These are phyloP conservation scores for Sinocyclocheilus maitianheensis DNA, from an alignment of 2,113 vertebrate species.

Conservation along the genomic window DNA sequence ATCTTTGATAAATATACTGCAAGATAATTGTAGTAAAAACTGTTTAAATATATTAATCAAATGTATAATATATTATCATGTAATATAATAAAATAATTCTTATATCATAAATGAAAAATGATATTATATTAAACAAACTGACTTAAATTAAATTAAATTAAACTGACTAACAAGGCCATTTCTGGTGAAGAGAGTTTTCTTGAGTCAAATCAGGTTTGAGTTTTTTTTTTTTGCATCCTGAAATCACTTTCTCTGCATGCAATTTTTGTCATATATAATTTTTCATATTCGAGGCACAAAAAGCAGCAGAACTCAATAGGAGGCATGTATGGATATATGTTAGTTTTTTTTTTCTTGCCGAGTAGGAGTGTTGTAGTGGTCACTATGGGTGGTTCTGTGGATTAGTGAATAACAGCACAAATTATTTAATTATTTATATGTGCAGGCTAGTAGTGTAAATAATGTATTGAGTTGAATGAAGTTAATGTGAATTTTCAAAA, in stretches of 20 bases:
- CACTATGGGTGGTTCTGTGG: slow-evolving; percentile 7
- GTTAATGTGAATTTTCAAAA: slow-evolving; percentile 8
- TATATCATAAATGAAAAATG: no score
- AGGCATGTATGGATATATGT: background rate
- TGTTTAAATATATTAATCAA: no score
- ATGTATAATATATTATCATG: no score
- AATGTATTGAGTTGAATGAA: slow-evolving; percentile 42
- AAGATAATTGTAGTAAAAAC: background rate
- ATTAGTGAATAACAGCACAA: slow-evolving; percentile 35
- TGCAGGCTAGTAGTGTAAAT: slow-evolving; percentile 41
- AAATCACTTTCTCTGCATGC: background rate
- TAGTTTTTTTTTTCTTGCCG: no score
- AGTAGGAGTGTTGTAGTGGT: background rate
- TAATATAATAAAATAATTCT: no score
- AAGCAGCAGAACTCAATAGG: background rate
- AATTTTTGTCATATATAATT: background rate
- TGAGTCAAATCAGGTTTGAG: background rate
- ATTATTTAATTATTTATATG: slow-evolving; percentile 44
- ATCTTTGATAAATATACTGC: background rate
- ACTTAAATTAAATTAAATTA: background rate
- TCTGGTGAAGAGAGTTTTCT: background rate
- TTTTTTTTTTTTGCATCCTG: background rate
- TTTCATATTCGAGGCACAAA: background rate
- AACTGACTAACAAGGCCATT: background rate
- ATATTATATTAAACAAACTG: no score